phyloP scores from a whole-genome alignment of 2,113 vertebrate genomes.

The Cyanistes caeruleus region DNA sequence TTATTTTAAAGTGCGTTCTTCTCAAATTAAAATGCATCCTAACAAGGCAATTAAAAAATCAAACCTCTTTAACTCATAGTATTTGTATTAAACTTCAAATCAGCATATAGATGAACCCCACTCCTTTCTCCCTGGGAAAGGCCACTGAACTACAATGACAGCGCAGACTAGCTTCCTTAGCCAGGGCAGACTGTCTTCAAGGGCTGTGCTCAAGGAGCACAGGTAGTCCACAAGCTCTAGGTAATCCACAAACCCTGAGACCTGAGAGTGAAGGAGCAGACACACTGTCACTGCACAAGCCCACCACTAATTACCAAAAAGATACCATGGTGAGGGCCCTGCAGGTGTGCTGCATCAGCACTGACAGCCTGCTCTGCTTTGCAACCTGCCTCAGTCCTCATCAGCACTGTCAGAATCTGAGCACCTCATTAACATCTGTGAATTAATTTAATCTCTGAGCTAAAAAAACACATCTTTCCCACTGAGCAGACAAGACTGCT shows the following conservation, averaged over 20 bases:
- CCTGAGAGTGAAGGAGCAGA: background rate
- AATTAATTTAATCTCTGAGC: background rate
- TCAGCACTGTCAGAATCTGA: background rate
- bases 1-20: background rate
- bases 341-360: background rate
- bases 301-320: background rate
- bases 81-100: background rate
- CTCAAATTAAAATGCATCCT: background rate
- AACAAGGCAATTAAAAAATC: background rate
- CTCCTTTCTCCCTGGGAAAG: background rate
- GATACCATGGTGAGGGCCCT: rapidly evolving
- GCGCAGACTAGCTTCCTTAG: background rate
- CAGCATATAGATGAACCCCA: background rate
- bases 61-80: background rate
- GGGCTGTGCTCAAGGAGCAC: background rate
- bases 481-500: background rate
- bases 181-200: background rate
- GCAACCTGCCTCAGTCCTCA: background rate
- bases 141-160: background rate
- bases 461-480: background rate
- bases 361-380: background rate
- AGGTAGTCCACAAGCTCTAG: too few relatives aligned
- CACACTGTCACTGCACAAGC: background rate
- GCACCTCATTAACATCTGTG: background rate
- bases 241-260: background rate